Evolutionary conservation across 2,888 invertebrate genomes (phyloP).

Genomic region (Timema podura): DNA sequence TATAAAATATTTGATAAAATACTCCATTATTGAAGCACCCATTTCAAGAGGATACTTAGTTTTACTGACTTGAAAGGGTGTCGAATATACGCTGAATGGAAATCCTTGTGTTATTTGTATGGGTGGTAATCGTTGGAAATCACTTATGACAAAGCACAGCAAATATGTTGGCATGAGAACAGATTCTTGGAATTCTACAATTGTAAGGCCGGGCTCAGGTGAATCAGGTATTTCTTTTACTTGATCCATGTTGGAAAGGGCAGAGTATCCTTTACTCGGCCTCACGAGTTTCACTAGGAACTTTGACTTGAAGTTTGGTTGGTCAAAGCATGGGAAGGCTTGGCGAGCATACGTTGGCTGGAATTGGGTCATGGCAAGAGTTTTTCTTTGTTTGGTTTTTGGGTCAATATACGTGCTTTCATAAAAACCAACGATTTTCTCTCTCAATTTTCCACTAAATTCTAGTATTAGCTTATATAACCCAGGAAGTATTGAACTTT

Average conservation of each 20-base stretch:
- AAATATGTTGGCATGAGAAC: constrained; percentile 94
- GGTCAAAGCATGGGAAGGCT: constrained; percentile 95
- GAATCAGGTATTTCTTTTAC: constrained; percentile 32
- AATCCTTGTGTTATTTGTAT: constrained; percentile 50
- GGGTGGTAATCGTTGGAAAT: constrained; percentile 57
- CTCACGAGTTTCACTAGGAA: constrained; percentile 74
- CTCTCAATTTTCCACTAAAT: constrained; percentile 52
- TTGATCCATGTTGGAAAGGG: constrained; percentile 81
- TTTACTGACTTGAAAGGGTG: constrained; percentile 66
- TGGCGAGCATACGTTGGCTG: constrained; percentile 91
- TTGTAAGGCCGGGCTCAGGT: constrained; percentile 50
- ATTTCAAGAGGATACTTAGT: constrained; percentile 70
- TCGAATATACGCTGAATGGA: constrained; percentile 69
- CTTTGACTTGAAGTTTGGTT: constrained; percentile 84
- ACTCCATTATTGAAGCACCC: constrained; percentile 69
- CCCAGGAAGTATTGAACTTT: constrained; percentile 39
- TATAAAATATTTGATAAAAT: constrained; percentile 79
- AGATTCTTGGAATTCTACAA: constrained; percentile 72
- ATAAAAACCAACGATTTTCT: constrained; percentile 59
- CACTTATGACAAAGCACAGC: constrained; percentile 88
- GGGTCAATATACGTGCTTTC: constrained; percentile 51
- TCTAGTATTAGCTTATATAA: constrained; percentile 47
- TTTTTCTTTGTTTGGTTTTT: constrained; percentile 39
- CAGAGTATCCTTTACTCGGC: constrained; percentile 64
- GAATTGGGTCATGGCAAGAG: constrained; percentile 87